These are phyloP conservation scores for Peucedramus taeniatus DNA, from an alignment of 2,113 vertebrate genomes.

Conservation along the genomic window DNA sequence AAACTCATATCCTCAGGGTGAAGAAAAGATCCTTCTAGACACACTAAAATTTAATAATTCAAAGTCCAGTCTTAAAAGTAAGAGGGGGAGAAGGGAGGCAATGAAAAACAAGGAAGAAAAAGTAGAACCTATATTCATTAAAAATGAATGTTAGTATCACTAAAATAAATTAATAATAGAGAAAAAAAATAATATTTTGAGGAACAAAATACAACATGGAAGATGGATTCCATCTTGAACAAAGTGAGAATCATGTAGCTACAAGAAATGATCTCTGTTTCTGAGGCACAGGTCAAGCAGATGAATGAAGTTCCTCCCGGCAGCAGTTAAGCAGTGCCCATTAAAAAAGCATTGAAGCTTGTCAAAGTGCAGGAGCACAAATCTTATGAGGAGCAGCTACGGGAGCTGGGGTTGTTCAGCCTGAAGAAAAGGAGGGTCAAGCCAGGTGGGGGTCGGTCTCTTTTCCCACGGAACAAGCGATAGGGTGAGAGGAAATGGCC, in stretches of 20 bases:
- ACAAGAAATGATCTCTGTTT: background rate
- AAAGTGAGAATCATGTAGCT: background rate
- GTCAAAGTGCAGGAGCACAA: background rate
- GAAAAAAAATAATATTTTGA: background rate
- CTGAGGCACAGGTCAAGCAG: background rate
- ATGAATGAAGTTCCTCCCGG: background rate
- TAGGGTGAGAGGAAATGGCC: background rate
- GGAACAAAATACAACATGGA: background rate
- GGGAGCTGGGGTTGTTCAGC: background rate
- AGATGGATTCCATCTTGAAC: background rate
- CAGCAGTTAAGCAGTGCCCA: background rate
- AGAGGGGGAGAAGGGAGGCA: background rate
- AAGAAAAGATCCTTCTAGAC: background rate
- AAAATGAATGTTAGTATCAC: background rate
- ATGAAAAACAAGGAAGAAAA: background rate
- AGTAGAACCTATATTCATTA: background rate
- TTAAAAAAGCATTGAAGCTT: background rate
- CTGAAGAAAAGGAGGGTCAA: background rate
- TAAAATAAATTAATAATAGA: background rate
- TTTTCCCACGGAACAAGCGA: background rate
- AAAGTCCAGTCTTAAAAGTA: background rate
- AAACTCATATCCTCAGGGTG: background rate
- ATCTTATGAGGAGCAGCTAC: background rate
- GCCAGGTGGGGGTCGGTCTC: background rate
- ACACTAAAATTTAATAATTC: background rate